These are phyloP conservation scores for Phacellophora camtschatica DNA, from an alignment of 30 jellyfish, hydroid and myxozoan species.

Conservation along the genomic window DNA sequence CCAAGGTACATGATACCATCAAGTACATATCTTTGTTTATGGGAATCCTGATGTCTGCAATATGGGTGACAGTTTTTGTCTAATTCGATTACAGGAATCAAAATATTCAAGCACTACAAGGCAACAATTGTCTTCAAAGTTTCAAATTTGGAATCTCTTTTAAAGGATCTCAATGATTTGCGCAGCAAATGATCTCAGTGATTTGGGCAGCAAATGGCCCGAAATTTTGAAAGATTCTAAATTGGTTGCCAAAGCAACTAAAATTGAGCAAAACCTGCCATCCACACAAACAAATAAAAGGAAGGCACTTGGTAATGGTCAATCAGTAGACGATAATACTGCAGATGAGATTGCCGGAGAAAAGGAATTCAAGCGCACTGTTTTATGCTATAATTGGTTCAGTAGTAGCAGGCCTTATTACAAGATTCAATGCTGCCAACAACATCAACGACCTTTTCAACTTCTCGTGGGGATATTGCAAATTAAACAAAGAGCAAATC, in stretches of 20 bases:
- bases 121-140: conserved; percentile 6
- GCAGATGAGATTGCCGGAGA: too few relatives aligned
- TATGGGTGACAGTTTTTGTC: conserved; percentile 19
- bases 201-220: conserved; percentile 17
- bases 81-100: conserved; percentile 45
- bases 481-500: not conserved
- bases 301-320: too few relatives aligned
- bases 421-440: too few relatives aligned
- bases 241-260: not conserved
- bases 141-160: not conserved
- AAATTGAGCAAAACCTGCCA: not conserved
- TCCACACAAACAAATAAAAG: not conserved
- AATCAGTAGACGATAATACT: too few relatives aligned
- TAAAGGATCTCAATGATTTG: not conserved
- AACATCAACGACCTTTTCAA: too few relatives aligned
- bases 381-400: too few relatives aligned
- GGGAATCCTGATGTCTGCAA: conserved; percentile 26
- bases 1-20: conserved; percentile 14
- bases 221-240: conserved; percentile 10
- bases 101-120: conserved; percentile 35
- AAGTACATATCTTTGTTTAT: conserved; percentile 23
- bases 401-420: too few relatives aligned
- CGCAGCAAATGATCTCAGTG: conserved; percentile 27
- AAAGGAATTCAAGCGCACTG: too few relatives aligned
- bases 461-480: too few relatives aligned